Conservation (phyloP, 2,888 invertebrate species). For the Idaea aversata region DNA sequence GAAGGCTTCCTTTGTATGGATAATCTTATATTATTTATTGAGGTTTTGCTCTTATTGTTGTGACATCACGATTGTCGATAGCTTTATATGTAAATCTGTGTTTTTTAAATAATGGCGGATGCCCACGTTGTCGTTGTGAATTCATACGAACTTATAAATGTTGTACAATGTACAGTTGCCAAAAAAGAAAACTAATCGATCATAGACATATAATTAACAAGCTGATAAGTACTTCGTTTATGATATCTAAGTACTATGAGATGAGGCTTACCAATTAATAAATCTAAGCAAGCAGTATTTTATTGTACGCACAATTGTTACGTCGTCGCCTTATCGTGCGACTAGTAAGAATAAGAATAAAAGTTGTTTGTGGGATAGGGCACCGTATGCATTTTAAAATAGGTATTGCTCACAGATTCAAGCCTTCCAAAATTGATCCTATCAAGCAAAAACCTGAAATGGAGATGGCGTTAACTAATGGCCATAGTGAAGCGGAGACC, state of each 20-base stretch:
- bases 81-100: conserved; percentile 8
- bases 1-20: conserved; percentile 39
- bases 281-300: too few species aligned
- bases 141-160: conserved; percentile 3
- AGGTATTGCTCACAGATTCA: conserved; percentile 15
- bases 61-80: conserved; percentile 3
- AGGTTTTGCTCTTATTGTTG: conserved; percentile 12
- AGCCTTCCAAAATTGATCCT: conserved; percentile 21
- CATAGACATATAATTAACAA: too few species aligned
- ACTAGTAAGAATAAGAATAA: too few species aligned
- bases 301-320: too few species aligned
- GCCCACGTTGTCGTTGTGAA: not conserved
- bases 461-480: conserved; percentile 46
- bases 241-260: too few species aligned
- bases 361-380: too few species aligned
- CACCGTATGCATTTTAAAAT: not conserved
- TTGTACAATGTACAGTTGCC: not conserved
- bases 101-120: conserved; percentile 11
- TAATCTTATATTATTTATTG: conserved; percentile 28
- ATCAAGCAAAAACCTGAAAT: conserved; percentile 15
- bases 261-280: too few species aligned
- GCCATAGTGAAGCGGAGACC: conserved; percentile 32
- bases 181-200: too few species aligned
- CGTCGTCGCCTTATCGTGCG: too few species aligned
- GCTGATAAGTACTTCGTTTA: too few species aligned